Evolutionary conservation across 1,140 invertebrate genomes (phyloP), one percentile per base, ranked within the genome.

Genomic region (Monomorium pharaonis): DNA sequence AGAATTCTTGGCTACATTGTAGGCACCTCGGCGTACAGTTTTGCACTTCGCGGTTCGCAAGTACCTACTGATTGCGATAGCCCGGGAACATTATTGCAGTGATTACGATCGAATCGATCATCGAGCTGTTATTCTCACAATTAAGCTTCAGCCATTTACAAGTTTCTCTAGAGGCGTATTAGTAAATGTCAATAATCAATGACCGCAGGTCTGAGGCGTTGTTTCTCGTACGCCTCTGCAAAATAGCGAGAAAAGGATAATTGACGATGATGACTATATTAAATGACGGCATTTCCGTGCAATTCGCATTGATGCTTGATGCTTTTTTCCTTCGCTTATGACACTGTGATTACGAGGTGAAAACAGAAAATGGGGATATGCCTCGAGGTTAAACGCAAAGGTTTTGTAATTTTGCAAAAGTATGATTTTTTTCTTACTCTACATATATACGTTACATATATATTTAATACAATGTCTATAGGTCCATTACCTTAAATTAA

Each of bases 221-320:
- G 12, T 77, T 77, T 44, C 10, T 49, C 27, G 14, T 49, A 16
- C 37, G 51, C 21, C 42, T 56, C 49, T 27, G 9, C 21, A 4
- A 63, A 24, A 27, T 24, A 30, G 72, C 24, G 44, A 76, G 69
- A 84, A 75, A 60, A 63, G 9, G 77, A 37, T 37, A 77, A 77
- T 84, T 84, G 56, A 77, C 37, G 74, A 63, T 84, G 74, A 84
- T 84, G 69, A 75, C 33, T 62, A 10, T 77, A 84, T 84, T 54
- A 56, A 44, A 47, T 74, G 78, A 72, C 67, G 65, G 58, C 78
- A 72, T 72, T 74, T 44, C 78, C 51, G 67, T 42, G 51, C 78
- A 12, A 81, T 72, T 44, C 30, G 62, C 76, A 65, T 24, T 58
- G 65, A 16, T 65, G 70, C 44, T 69, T 42, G 33, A 54, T 14